phyloP scores from a whole-genome alignment of 2,797 vertebrate species.

The Scleropages formosus region DNA sequence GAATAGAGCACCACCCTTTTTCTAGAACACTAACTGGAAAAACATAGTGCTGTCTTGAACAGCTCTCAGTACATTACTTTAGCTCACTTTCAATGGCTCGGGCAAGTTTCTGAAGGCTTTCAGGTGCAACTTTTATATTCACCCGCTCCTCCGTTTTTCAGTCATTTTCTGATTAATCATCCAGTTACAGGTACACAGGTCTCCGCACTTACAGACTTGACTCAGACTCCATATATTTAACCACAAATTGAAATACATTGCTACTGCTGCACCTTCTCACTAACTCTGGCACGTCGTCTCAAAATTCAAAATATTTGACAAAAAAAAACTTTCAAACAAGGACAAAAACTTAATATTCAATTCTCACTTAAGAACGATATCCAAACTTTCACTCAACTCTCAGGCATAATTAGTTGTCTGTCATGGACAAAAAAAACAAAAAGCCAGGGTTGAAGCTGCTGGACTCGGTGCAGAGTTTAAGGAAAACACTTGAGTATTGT shows the following conservation, averaged over 20 bases:
- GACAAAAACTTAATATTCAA: too few relatives aligned
- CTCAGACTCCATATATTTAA: background rate
- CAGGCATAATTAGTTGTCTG: too few relatives aligned
- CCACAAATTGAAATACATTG: background rate
- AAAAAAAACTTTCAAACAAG: too few relatives aligned
- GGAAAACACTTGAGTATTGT: too few relatives aligned
- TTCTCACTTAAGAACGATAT: too few relatives aligned
- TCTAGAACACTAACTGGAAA: background rate
- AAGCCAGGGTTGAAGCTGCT: too few relatives aligned
- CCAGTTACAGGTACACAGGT: background rate
- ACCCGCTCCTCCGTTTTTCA: background rate
- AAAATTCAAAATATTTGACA: background rate
- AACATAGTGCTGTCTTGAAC: background rate
- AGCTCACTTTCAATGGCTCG: background rate
- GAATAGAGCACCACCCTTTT: too few relatives aligned
- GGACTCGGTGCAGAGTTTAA: too few relatives aligned
- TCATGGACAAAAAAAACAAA: too few relatives aligned
- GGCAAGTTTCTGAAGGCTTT: background rate
- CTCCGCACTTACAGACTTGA: background rate
- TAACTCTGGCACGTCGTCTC: background rate
- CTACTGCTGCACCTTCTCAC: background rate
- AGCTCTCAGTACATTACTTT: background rate
- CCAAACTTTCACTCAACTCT: too few relatives aligned
- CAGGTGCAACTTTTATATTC: background rate
- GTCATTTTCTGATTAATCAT: constrained; percentile 6